phyloP scores from a whole-genome alignment of 1,140 invertebrate species.

The Zophobas atratus region DNA sequence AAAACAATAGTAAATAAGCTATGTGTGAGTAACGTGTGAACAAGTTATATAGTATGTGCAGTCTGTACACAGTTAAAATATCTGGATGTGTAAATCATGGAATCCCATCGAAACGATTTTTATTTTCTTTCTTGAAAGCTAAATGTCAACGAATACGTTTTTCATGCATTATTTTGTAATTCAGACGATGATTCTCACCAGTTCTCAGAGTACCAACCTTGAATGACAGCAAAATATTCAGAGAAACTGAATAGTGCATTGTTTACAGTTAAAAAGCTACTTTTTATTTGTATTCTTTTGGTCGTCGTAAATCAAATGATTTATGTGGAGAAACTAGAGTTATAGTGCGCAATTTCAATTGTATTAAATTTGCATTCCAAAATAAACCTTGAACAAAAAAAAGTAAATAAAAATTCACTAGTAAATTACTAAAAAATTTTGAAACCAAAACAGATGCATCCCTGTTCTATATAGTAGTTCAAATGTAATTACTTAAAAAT shows the following conservation, averaged over 20 bases:
- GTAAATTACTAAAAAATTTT: too few relatives aligned
- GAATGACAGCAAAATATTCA: not conserved
- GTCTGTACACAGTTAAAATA: not conserved
- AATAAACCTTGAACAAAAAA: too few relatives aligned
- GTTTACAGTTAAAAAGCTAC: not conserved
- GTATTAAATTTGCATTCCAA: too few relatives aligned
- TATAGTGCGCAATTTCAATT: too few relatives aligned
- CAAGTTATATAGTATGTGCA: constrained; percentile 7
- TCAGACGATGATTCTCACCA: constrained; percentile 9
- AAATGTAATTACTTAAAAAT: constrained; percentile 9
- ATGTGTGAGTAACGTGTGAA: not conserved
- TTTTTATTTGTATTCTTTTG: not conserved
- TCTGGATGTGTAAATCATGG: constrained; percentile 24
- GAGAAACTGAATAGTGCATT: not conserved
- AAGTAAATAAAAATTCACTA: too few relatives aligned
- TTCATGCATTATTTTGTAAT: constrained; percentile 34
- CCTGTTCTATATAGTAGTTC: not conserved
- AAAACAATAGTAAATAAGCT: too few relatives aligned
- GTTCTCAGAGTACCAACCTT: not conserved
- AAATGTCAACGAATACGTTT: constrained; percentile 45
- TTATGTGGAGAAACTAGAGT: too few relatives aligned
- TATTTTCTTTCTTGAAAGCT: constrained; percentile 32
- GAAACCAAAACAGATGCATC: too few relatives aligned
- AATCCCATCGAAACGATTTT: not conserved
- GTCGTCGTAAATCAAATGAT: not conserved